Evolutionary conservation across 2,113 vertebrate species (phyloP).

Genomic region (Copsychus sechellarum): DNA sequence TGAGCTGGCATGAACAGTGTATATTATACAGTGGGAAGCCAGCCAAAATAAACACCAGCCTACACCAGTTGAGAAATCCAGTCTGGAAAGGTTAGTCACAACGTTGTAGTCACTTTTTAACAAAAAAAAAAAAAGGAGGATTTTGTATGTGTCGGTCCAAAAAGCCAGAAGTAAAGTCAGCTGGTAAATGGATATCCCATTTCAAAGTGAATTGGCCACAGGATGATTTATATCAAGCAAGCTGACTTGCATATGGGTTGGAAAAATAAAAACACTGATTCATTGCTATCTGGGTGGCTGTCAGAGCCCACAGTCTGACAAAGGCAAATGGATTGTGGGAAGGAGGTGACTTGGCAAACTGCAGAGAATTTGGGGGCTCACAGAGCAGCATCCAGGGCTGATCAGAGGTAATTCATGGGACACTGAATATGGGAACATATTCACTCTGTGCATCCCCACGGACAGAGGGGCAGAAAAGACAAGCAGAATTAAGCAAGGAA

Average conservation of each 20-base stretch:
- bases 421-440: neutral
- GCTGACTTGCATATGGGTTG: constrained; percentile 70
- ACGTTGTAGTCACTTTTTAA: constrained; percentile 61
- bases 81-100: constrained; percentile 72
- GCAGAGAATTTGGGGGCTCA: neutral
- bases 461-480: neutral
- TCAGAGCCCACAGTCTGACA: constrained; percentile 25
- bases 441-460: neutral
- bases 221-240: constrained; percentile 74
- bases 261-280: constrained; percentile 77
- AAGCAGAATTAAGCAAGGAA: neutral
- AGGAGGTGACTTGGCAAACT: constrained; percentile 18
- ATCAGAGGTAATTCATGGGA: neutral
- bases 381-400: neutral
- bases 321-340: constrained; percentile 30
- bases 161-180: constrained; percentile 58
- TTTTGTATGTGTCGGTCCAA: constrained; percentile 33
- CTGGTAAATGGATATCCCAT: constrained; percentile 69
- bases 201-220: constrained; percentile 62
- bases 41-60: constrained; percentile 72
- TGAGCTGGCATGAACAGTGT: constrained; percentile 55
- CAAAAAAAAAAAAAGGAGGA: neutral
- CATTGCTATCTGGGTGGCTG: constrained; percentile 60
- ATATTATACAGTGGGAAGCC: constrained; percentile 55
- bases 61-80: constrained; percentile 67